Base-by-base conservation (phyloP, 2,888 invertebrate species). In the Eupithecia centaureata region DNA sequence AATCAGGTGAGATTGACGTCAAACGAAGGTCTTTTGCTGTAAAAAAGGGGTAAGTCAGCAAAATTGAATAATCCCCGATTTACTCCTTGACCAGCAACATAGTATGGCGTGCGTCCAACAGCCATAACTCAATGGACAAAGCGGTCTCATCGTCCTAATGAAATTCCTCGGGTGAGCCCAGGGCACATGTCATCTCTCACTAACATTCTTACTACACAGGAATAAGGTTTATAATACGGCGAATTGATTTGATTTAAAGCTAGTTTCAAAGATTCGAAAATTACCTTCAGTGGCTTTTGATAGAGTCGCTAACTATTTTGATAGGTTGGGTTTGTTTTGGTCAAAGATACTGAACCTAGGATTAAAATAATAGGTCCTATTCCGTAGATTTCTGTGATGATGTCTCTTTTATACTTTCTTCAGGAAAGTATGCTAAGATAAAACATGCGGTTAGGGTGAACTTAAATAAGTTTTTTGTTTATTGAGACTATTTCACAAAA, bases 121-220 rank as follows among this genome's bases (percentile, higher is more conserved):
- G 77, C 86, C 74, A 90, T 92, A 92, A 92, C 84, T 92, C 92
- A 91, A 85, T 84, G 88, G 77, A 91, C 92, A 91, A 91, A 90
- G 86, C 76, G 83, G 85, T 89, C 88, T 88, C 86, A 86, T 87
- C 78, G 80, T 70, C 77, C 77, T 92, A 91, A 92, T 92, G 91
- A 92, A 92, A 92, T 92, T 91, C 92, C 87, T 80, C 76, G 81
- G 82, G 79, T 77, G 75, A 78, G 78, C 77, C 79, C 77, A 71
- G 78, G 77, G 77, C 77, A 70, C 74, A 72, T 73, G 71, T 73
- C 75, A 68, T 13, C 15, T 28, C 30, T 10, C 22, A 47, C 47
- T 18, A 28, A 56, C 54, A 28, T 28, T n/a, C 28, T 56, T 56
- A 56, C 30, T 1, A 28, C 30, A 8, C 0, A n/a, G 28, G 30